Conservation (phyloP, 2,888 invertebrate species). For the Tipula helvola region DNA sequence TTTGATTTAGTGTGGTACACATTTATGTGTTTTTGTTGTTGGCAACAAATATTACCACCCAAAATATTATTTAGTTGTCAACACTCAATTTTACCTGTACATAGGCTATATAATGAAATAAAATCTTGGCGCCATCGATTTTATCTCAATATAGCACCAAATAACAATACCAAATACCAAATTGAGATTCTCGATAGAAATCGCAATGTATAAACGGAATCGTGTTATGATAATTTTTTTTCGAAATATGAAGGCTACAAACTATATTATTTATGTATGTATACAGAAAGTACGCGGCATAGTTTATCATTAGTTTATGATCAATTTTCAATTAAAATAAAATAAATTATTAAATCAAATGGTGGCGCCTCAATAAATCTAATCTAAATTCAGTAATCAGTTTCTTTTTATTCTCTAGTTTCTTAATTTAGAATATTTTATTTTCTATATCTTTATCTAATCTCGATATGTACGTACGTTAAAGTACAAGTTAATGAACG, state of each 20-base stretch:
- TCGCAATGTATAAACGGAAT: background rate
- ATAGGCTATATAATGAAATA: background rate
- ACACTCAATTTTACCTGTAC: background rate
- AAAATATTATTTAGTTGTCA: background rate
- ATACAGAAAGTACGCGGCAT: background rate
- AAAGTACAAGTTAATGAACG: background rate
- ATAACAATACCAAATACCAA: background rate
- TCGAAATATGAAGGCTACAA: background rate
- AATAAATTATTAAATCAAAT: background rate
- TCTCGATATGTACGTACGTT: background rate
- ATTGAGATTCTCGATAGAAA: background rate
- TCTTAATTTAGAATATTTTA: background rate
- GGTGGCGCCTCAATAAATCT: background rate
- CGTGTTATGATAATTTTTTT: background rate
- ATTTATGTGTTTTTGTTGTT: background rate
- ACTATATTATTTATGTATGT: background rate
- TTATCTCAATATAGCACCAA: background rate
- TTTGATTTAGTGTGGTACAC: background rate
- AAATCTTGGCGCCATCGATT: background rate
- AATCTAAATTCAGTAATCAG: background rate
- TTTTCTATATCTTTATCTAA: background rate
- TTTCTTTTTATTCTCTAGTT: background rate
- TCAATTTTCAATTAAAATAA: background rate
- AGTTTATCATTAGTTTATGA: background rate
- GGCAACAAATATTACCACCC: background rate